A percentile compares a stretch with the other conserved stretches of the same genome.
phyloP scores from a whole-genome alignment of 2,113 vertebrate genomes.

The Hydropotes inermis region DNA sequence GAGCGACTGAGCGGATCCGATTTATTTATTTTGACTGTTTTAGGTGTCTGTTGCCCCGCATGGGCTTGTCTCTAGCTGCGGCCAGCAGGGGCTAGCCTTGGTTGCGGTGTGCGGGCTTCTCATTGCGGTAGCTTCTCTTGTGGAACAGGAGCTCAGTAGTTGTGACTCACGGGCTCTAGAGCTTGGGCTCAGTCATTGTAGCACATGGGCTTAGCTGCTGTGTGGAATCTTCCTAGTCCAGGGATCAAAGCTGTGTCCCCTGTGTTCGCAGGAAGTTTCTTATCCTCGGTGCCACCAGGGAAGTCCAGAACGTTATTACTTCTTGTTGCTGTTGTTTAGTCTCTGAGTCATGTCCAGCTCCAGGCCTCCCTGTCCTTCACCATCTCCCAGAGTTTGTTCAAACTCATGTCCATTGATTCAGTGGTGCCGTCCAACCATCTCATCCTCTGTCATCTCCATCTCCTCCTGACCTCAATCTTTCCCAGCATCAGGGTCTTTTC shows the following conservation, averaged over 20 bases:
- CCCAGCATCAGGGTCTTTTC: background rate
- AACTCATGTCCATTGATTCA: background rate
- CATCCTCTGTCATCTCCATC: background rate
- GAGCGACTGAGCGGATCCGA: background rate
- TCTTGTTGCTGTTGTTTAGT: background rate
- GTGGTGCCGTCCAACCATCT: background rate
- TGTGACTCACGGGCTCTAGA: background rate
- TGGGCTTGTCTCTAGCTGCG: background rate
- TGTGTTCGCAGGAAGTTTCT: background rate
- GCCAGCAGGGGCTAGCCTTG: background rate
- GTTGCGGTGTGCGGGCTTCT: background rate
- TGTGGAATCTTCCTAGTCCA: background rate
- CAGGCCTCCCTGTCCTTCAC: background rate
- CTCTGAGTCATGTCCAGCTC: background rate
- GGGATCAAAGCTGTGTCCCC: background rate
- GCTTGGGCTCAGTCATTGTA: background rate
- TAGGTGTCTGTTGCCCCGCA: accelerated
- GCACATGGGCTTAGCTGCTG: background rate
- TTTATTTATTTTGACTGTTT: background rate
- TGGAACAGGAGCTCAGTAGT: background rate
- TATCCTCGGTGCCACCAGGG: background rate
- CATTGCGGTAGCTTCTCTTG: background rate
- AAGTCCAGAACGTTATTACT: background rate
- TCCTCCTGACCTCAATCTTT: background rate
- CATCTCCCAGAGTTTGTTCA: background rate